These are phyloP conservation scores for Pelecanoides urinatrix DNA, from an alignment of 2,113 vertebrate genomes.

Conservation along the genomic window DNA sequence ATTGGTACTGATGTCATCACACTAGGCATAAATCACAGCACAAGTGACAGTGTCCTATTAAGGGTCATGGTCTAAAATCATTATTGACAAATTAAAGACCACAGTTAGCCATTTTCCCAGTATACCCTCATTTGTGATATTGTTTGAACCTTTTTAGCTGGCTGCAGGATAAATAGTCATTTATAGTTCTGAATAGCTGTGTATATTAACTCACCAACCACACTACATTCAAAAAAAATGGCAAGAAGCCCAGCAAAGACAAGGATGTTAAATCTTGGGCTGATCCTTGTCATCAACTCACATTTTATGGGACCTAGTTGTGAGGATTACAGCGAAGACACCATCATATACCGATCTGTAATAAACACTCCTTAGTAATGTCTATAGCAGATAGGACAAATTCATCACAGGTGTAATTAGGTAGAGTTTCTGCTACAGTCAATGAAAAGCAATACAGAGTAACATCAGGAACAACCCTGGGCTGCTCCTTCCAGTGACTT, in stretches of 20 bases:
- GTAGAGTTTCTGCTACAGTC: not conserved
- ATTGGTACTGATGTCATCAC: constrained; percentile 92
- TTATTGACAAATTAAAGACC: constrained; percentile 92
- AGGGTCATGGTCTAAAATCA: constrained; percentile 85
- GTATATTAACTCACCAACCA: constrained; percentile 39
- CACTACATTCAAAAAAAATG: not conserved
- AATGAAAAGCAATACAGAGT: not conserved
- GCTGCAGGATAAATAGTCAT: constrained; percentile 72
- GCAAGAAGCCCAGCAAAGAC: not conserved
- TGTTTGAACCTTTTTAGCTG: constrained; percentile 61
- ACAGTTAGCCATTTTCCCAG: constrained; percentile 76
- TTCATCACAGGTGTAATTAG: not conserved
- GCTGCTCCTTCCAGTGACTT: not conserved
- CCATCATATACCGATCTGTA: not conserved
- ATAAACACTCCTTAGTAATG: not conserved
- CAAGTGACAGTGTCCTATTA: constrained; percentile 96
- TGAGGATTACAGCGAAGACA: not conserved
- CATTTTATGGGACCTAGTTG: not conserved
- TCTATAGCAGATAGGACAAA: constrained; percentile 3
- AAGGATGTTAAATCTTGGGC: not conserved
- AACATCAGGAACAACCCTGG: not conserved
- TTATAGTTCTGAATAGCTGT: constrained; percentile 57
- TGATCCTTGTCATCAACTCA: not conserved
- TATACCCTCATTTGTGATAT: constrained; percentile 67
- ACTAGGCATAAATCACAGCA: constrained; percentile 93